Base-by-base conservation (phyloP, 2,888 invertebrate genomes). In the Nomada lathburiana region DNA sequence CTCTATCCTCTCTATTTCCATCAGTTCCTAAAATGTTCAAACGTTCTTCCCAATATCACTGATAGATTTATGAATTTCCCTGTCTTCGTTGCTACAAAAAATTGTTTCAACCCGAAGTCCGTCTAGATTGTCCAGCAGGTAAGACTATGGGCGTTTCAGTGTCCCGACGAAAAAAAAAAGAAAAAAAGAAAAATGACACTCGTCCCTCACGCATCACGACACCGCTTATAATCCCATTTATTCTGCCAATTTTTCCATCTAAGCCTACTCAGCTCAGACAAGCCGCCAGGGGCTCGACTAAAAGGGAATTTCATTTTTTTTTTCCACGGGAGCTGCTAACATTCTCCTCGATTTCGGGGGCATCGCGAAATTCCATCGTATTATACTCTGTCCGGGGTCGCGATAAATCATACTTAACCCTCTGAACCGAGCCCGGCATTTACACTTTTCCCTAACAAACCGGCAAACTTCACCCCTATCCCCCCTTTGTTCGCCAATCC, bases 391-490 rank as follows among this genome's bases (percentile, higher is more conserved):
- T 53, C 42, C 65, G 57, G 52, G n/a, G 0, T 11, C 36, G 52
- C 44, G 52, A 76, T 82, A 82, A 82, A 82, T 82, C 76, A 82
- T 73, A 60, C 65, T 69, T 57, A 69, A 29, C 50, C 76, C 11
- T 36, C 36, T 0, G 55, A 59, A 20, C 47, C 16, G 47, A 16
- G 47, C 13, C 47, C 47, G 16, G 16, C 47, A 3, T 47, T 47
- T 47, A 47, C 47, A 71, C 62, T 44, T 50, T 65, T 26, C 55
- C 36, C 36, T 36, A 36, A 36, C 36, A 36, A 36, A 36, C 36
- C 36, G 36, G 36, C 36, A 36, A 36, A 36, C 36, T 36, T 36
- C 36, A 36, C 7, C 36, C 36, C 7, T 29, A 3, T n/a, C 10
- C 2, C 60, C 60, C 36, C 53, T 59, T 76, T 69, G 72, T 69